These are phyloP conservation scores for Lithobates pipiens DNA, from an alignment of 2,797 vertebrate species.

Conservation along the genomic window DNA sequence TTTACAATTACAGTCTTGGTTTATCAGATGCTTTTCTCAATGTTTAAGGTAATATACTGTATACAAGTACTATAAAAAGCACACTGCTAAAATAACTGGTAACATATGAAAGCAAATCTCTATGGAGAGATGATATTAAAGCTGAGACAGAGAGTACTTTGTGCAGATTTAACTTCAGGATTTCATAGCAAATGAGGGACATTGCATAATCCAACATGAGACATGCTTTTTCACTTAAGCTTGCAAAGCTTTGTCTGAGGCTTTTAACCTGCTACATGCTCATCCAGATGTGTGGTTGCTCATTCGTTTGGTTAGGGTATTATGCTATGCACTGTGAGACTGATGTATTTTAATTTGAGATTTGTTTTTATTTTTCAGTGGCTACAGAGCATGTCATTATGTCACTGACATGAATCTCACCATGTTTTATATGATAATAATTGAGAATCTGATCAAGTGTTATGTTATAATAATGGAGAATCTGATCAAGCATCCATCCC, in stretches of 20 bases:
- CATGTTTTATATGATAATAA: too few relatives aligned
- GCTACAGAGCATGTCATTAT: neutral
- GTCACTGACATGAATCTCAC: neutral
- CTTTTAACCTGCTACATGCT: neutral
- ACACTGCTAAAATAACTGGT: neutral
- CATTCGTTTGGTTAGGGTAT: neutral
- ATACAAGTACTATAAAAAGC: neutral
- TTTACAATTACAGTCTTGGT: too few relatives aligned
- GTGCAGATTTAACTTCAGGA: neutral
- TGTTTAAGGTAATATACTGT: too few relatives aligned
- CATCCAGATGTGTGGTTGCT: neutral
- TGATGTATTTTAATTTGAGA: neutral
- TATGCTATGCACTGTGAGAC: neutral
- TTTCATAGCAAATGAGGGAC: neutral
- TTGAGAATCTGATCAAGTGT: too few relatives aligned
- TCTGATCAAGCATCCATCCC: too few relatives aligned
- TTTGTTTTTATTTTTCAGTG: neutral
- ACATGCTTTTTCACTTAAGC: conserved; percentile 24
- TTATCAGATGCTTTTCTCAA: too few relatives aligned
- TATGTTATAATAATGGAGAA: too few relatives aligned
- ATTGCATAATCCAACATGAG: neutral
- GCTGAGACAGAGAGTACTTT: neutral
- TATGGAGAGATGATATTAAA: neutral
- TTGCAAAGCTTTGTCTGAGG: neutral
- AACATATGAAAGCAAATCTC: neutral